A percentile compares a stretch with the other conserved stretches of the same genome.
phyloP scores from a whole-genome alignment of 2,113 vertebrate species.

The Cynopterus brachyotis region DNA sequence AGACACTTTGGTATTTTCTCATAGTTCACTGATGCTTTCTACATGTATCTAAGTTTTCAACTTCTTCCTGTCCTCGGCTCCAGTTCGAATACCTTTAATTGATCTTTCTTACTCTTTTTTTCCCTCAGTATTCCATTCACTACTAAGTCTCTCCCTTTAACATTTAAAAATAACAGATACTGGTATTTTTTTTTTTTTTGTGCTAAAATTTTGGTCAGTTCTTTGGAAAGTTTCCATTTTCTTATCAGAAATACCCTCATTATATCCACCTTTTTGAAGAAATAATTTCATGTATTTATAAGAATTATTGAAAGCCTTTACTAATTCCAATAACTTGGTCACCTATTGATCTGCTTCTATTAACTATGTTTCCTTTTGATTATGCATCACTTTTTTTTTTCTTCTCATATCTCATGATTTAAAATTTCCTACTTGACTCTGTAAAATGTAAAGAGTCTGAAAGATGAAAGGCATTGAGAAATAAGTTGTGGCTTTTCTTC shows the following conservation, averaged over 20 bases:
- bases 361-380: constrained; percentile 17
- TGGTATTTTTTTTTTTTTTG: background rate
- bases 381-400: background rate
- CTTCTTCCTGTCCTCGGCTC: background rate
- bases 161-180: background rate
- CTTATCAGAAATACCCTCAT: background rate
- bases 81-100: background rate
- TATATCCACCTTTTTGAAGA: background rate
- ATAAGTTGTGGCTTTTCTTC: background rate
- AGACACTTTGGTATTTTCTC: background rate
- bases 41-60: background rate
- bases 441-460: background rate
- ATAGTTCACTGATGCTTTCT: background rate
- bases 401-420: background rate
- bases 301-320: background rate
- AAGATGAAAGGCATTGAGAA: background rate
- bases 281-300: background rate
- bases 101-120: background rate
- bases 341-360: background rate
- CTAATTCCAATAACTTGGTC: background rate
- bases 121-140: background rate
- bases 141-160: background rate
- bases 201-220: background rate
- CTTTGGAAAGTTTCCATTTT: constrained; percentile 30
- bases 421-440: background rate